These are phyloP conservation scores for Pipa parva DNA, from an alignment of 2,113 vertebrate genomes.

Conservation along the genomic window DNA sequence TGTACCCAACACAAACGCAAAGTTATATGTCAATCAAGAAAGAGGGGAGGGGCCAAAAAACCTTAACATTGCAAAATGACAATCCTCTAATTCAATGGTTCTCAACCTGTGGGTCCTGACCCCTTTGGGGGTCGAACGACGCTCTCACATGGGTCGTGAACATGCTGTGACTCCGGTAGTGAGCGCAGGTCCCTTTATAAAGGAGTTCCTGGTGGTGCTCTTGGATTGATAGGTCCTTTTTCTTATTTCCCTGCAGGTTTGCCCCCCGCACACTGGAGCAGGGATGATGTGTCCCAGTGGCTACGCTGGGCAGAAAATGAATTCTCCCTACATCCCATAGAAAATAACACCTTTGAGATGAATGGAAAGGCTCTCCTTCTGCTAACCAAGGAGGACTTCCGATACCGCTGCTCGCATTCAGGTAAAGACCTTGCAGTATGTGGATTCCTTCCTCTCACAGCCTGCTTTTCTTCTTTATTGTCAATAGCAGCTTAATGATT, in stretches of 20 bases:
- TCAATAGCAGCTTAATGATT: too few relatives aligned
- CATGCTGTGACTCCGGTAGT: too few relatives aligned
- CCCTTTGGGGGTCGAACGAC: too few relatives aligned
- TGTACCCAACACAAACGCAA: too few relatives aligned
- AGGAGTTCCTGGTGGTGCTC: background rate
- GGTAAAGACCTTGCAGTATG: conserved; percentile 77
- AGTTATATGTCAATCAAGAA: too few relatives aligned
- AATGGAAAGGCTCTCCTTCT: conserved; percentile 95
- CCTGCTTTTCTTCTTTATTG: too few relatives aligned
- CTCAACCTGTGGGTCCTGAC: too few relatives aligned
- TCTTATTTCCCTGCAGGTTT: conserved; percentile 63
- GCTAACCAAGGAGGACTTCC: conserved; percentile 98
- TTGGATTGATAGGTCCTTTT: background rate
- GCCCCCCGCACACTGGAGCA: conserved; percentile 90
- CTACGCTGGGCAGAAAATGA: conserved; percentile 93
- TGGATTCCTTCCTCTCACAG: too few relatives aligned
- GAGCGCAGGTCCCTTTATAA: too few relatives aligned
- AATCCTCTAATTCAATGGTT: background rate
- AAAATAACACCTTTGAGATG: conserved; percentile 93
- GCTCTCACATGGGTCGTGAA: too few relatives aligned
- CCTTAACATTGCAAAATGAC: too few relatives aligned
- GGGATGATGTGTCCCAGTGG: conserved; percentile 94
- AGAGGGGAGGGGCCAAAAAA: too few relatives aligned
- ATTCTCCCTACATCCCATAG: conserved; percentile 86
- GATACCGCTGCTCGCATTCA: conserved; percentile 91